Conservation (phyloP, 30 jellyfish, hydroid and myxozoan species). For the Aurelia aurita region DNA sequence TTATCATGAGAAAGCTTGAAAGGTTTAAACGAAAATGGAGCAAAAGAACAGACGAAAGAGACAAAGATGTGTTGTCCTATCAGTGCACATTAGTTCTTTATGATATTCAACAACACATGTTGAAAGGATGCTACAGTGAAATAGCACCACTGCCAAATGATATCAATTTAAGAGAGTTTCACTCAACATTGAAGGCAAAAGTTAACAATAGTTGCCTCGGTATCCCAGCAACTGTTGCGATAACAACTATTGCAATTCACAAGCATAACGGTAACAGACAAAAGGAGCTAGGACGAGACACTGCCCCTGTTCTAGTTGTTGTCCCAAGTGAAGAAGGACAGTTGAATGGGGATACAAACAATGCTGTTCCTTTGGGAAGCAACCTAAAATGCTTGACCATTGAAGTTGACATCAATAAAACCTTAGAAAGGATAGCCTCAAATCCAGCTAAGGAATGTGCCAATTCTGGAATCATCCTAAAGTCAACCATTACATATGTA, state of each 20-base stretch:
- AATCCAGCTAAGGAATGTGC: slow-evolving; percentile 57
- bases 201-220: slow-evolving; percentile 89
- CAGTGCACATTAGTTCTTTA: slow-evolving; percentile 50
- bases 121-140: slow-evolving; percentile 87
- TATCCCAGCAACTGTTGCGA: slow-evolving; percentile 87
- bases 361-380: slow-evolving; percentile 13
- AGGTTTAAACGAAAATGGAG: slow-evolving; percentile 80
- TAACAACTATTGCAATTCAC: slow-evolving; percentile 88
- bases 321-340: slow-evolving; percentile 64
- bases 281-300: slow-evolving; percentile 71
- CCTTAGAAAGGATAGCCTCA: slow-evolving; percentile 61
- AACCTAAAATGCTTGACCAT: slow-evolving; percentile 65
- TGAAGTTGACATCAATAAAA: slow-evolving; percentile 65
- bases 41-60: slow-evolving; percentile 74
- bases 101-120: slow-evolving; percentile 84
- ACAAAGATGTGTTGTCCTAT: slow-evolving; percentile 58
- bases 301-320: slow-evolving; percentile 76
- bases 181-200: slow-evolving; percentile 66
- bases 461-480: slow-evolving; percentile 15
- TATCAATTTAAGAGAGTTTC: slow-evolving; percentile 75
- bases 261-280: slow-evolving; percentile 70
- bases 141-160: slow-evolving; percentile 85
- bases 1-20: slow-evolving; percentile 66
- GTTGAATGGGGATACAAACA: slow-evolving; percentile 15
- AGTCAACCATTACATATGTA: slow-evolving; percentile 21